phyloP scores from a whole-genome alignment of 35 echinoderm and acorn worm genomes.

The Ptychodera flava region DNA sequence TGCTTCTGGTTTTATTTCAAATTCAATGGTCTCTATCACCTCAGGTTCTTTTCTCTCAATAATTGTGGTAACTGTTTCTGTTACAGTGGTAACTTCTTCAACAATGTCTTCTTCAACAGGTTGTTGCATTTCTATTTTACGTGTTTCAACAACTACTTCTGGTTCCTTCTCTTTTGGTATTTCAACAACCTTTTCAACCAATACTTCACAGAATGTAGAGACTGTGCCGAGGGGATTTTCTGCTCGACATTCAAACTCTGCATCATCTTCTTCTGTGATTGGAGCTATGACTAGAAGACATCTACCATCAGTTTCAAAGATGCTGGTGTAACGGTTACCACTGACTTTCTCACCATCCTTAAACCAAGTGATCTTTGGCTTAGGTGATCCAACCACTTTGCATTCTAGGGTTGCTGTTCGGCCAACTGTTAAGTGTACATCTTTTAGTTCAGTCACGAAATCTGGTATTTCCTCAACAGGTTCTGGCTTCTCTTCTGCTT shows the following conservation, averaged over 20 bases:
- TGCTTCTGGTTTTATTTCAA: constrained; percentile 18
- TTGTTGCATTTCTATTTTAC: no score
- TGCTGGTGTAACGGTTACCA: constrained; percentile 50
- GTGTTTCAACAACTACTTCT: no score
- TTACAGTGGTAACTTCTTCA: no score
- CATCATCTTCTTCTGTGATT: constrained; percentile 68
- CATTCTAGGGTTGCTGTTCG: constrained; percentile 48
- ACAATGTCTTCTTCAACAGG: no score
- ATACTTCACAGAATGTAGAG: constrained; percentile 57
- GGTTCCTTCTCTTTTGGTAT: no score
- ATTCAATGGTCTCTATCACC: no score
- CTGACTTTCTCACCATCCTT: constrained; percentile 62
- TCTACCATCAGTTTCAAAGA: constrained; percentile 55
- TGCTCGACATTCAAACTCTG: constrained; percentile 86
- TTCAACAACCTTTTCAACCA: no score
- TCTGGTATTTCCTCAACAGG: constrained; percentile 38
- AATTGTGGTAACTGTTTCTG: no score
- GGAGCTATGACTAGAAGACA: constrained; percentile 63
- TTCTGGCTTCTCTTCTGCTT: constrained; percentile 35
- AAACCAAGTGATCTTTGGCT: constrained; percentile 71
- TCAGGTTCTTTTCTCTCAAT: no score
- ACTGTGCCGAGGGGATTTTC: constrained; percentile 72
- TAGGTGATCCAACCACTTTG: constrained; percentile 61
- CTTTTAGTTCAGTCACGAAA: constrained; percentile 32
- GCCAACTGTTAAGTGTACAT: constrained; percentile 27